Base-by-base conservation (phyloP, 2,113 vertebrate genomes). In the Gadus macrocephalus region DNA sequence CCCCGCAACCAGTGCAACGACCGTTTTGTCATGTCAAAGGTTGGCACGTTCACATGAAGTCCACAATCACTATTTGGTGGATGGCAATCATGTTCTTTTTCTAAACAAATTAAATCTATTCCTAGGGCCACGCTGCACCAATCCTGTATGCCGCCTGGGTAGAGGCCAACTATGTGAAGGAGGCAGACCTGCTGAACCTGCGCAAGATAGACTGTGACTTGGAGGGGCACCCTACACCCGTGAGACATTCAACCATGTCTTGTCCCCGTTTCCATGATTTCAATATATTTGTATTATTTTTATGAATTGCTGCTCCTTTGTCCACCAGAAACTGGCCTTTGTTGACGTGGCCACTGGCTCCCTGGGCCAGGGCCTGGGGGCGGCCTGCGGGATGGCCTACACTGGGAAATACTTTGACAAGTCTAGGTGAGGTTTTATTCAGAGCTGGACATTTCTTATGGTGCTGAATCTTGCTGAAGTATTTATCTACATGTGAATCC, bases 351-450 rank as follows among this genome's bases (percentile, higher is more conserved):
- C 93, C 3, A 93, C 92, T 0, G 93, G 93, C 22, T 96, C 93
- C 9, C 78, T 94, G 0, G 94, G 95, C 7, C 95, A 95, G 68
- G 95, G 94, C 4, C 82, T 96, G 0, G 92, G 93, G 0, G 93
- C 93, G 7, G 89, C 94, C 0, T 96, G 94, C 12, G 94, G 95
- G 1, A 96, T 96, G 93, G 95, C 95, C 7, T 97, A 96, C 75
- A 94, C 92, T 5, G 94, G 94, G 64, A 96, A 94, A 81, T 53
- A 94, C 78, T 94, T 96, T 68, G 95, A 95, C 85, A 92, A 92
- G 73, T 91, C 95, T 59, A 95, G 93, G 93, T 93, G 79, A 53
- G 65, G 42, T 1, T 60, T 9, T 28, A 2, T 68, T 49, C 8
- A 49, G 42, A 49, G 9, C 2, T 2, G 22, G 14, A 5, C n/a